These are phyloP conservation scores for Cremastinae sp. DNA, from an alignment of 2,888 invertebrate genomes.

Conservation along the genomic window DNA sequence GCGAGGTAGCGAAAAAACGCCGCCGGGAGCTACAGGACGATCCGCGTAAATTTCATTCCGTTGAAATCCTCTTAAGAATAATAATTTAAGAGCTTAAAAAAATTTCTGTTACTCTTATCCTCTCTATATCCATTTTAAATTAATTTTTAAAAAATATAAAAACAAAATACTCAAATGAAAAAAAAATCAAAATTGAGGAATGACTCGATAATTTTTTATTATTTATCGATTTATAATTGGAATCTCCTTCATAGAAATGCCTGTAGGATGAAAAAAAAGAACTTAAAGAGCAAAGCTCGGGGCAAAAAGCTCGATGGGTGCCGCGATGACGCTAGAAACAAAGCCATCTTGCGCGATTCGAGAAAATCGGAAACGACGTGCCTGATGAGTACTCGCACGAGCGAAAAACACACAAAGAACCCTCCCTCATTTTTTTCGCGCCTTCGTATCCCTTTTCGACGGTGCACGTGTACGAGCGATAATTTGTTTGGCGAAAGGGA, in stretches of 20 bases:
- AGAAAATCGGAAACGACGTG: constrained; percentile 54
- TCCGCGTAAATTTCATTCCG: not conserved
- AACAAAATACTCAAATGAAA: too few species aligned
- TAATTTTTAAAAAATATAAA: too few species aligned
- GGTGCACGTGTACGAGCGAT: constrained; percentile 16
- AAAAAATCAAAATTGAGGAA: too few species aligned
- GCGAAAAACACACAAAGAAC: constrained; percentile 42
- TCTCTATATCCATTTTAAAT: too few species aligned
- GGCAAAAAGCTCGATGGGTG: constrained; percentile 25
- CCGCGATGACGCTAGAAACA: constrained; percentile 57
- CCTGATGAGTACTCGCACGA: constrained; percentile 54
- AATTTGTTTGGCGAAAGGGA: constrained; percentile 15
- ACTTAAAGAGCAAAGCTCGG: constrained; percentile 12
- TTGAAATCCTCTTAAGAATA: not conserved
- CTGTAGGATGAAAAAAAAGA: not conserved
- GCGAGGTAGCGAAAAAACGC: constrained; percentile 46
- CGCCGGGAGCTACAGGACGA: constrained; percentile 30
- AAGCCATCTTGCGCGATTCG: constrained; percentile 54
- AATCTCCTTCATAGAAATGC: constrained; percentile 6
- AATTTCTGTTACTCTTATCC: not conserved
- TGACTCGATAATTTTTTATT: too few species aligned
- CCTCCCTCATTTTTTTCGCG: constrained; percentile 15
- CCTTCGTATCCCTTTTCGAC: not conserved
- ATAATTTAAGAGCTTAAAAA: not conserved
- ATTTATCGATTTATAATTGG: not conserved